These are phyloP conservation scores for Malthinus seriepunctatus DNA, from an alignment of 2,888 invertebrate species.

Conservation along the genomic window DNA sequence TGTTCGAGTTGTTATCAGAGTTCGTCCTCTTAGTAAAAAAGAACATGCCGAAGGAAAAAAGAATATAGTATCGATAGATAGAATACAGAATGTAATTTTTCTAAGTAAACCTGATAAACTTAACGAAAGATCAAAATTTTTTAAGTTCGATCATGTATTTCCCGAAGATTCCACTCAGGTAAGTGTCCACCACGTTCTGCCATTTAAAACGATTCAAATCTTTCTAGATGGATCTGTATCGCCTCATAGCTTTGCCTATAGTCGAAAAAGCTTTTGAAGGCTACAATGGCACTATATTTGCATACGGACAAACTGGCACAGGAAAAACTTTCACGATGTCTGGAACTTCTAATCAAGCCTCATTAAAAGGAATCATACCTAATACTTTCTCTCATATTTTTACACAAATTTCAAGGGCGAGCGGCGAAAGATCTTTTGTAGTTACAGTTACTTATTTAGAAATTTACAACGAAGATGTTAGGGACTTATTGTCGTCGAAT, in stretches of 20 bases:
- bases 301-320: constrained; percentile 93
- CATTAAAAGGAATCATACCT: constrained; percentile 94
- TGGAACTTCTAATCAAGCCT: constrained; percentile 84
- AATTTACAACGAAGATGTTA: constrained; percentile 98
- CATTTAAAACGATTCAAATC: neutral
- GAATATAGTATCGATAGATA: constrained; percentile 77
- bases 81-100: constrained; percentile 75
- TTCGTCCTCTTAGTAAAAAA: constrained; percentile 88
- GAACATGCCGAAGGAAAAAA: constrained; percentile 75
- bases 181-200: constrained; percentile 32
- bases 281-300: constrained; percentile 93
- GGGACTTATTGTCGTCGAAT: constrained; percentile 87
- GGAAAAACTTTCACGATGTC: constrained; percentile 99
- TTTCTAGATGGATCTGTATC: constrained; percentile 87
- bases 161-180: constrained; percentile 84
- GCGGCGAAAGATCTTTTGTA: constrained; percentile 72
- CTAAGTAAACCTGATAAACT: constrained; percentile 73
- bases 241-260: constrained; percentile 93
- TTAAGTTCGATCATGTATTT: constrained; percentile 93
- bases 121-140: constrained; percentile 80
- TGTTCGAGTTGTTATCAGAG: constrained; percentile 94
- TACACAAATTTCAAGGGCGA: constrained; percentile 94
- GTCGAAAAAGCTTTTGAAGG: constrained; percentile 96
- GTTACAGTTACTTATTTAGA: constrained; percentile 98
- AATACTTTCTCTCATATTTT: constrained; percentile 99